phyloP scores from a whole-genome alignment of 2,797 vertebrate species.

The Pempheris klunzingeri region DNA sequence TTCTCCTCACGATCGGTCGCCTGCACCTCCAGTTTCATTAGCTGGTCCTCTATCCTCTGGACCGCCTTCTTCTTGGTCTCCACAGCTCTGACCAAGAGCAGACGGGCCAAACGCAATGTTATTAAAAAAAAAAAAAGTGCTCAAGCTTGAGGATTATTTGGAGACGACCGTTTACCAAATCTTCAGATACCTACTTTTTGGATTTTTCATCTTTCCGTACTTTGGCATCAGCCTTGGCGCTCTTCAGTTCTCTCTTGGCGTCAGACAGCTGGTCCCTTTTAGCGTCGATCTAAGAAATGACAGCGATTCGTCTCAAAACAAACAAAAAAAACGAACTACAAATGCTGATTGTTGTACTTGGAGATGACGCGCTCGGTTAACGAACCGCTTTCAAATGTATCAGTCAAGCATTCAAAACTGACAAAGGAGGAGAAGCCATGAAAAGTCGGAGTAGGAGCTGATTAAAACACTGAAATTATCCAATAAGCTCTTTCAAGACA shows the following conservation, averaged over 20 bases:
- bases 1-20: conserved; percentile 98
- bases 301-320: neutral
- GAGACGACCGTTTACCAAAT: neutral
- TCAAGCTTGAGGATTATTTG: too few species aligned
- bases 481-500: neutral
- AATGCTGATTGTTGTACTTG: too few species aligned
- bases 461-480: neutral
- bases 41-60: conserved; percentile 94
- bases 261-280: conserved; percentile 96
- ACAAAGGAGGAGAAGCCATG: neutral
- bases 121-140: too few species aligned
- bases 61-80: conserved; percentile 96
- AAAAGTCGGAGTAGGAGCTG: neutral
- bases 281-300: conserved; percentile 90
- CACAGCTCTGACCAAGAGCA: conserved; percentile 85
- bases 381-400: neutral
- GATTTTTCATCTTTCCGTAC: conserved; percentile 95
- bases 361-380: too few species aligned
- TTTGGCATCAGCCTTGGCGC: conserved; percentile 97
- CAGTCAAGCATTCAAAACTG: neutral
- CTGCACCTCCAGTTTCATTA: conserved; percentile 98
- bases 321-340: too few species aligned
- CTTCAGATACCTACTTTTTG: conserved; percentile 91
- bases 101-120: too few species aligned
- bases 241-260: conserved; percentile 95